These are phyloP conservation scores for Discoglossus pictus DNA, from an alignment of 2,797 vertebrate species.

Conservation along the genomic window DNA sequence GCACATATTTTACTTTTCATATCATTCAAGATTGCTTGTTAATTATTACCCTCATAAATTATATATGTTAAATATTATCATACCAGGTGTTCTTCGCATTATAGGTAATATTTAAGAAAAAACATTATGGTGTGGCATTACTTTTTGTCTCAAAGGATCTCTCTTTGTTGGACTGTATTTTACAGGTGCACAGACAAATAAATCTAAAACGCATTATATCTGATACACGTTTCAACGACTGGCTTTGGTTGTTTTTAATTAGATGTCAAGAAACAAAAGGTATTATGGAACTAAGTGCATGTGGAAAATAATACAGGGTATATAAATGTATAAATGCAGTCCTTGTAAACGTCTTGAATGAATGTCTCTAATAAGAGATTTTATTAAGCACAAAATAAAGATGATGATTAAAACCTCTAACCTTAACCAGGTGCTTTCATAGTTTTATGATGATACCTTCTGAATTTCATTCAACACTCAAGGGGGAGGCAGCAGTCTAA, in stretches of 20 bases:
- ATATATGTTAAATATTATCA: constrained; percentile 27
- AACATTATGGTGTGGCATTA: constrained; percentile 16
- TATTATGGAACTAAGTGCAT: constrained; percentile 28
- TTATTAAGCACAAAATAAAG: not conserved
- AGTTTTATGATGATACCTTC: no score
- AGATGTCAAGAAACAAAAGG: constrained; percentile 30
- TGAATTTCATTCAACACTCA: no score
- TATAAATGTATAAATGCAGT: constrained; percentile 15
- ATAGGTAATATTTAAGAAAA: constrained; percentile 33
- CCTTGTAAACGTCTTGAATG: constrained; percentile 17
- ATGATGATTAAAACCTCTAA: not conserved
- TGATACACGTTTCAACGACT: constrained; percentile 48
- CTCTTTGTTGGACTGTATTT: constrained; percentile 14
- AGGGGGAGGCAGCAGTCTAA: no score
- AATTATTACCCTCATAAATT: constrained; percentile 41
- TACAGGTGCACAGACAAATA: constrained; percentile 48
- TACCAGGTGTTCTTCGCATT: constrained; percentile 42
- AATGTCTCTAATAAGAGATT: not conserved
- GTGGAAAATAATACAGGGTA: constrained; percentile 21
- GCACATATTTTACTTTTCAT: constrained; percentile 25
- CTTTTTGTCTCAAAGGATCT: constrained; percentile 29
- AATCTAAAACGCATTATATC: constrained; percentile 39
- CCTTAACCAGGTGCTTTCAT: not conserved
- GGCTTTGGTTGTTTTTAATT: constrained; percentile 42
- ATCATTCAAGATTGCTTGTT: constrained; percentile 22